Evolutionary conservation across 2,888 invertebrate species (phyloP), one percentile per base, ranked within the genome.

Genomic region (Chloroclystis v-ata): DNA sequence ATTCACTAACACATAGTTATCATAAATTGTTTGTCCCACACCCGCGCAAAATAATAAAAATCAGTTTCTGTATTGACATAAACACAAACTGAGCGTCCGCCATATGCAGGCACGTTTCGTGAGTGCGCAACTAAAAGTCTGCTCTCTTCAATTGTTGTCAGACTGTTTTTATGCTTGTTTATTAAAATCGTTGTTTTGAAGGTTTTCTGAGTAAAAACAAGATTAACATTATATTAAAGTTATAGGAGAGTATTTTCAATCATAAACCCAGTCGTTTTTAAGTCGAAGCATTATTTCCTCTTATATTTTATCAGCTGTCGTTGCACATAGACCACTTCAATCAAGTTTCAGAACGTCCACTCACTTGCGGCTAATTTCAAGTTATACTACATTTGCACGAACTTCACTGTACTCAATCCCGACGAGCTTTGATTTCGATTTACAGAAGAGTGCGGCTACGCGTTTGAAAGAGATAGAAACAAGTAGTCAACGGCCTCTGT

Each of bases 391-490:
- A 54, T 65, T 47, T 64, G 66, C 57, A 52, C 65, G 60, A 84
- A 78, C 82, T 84, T 87, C 86, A 82, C 60, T 43, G 51, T 67
- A 68, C 67, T 83, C 67, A 78, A 78, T 80, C 78, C 75, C 82
- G 79, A 82, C 79, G 86, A 86, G 87, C 85, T 85, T 87, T 85
- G 86, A 87, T 86, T 87, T 87, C 87, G 86, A 87, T 87, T 87
- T 82, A 86, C 72, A 78, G 85, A 86, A 82, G 84, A 86, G 87
- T 82, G 63, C 72, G 67, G 82, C 72, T 66, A 67, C 59, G 70
- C 55, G 79, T 60, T 69, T 59, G 72, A 82, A 71, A 73, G 71
- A 63, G 83, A 79, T 56, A 62, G 65, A 56, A 45, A 59, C 13
- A 76, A 73, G 72, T 83, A 81, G 86, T 86, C 85, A 86, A 84